Evolutionary conservation across 1,140 invertebrate species (phyloP), one percentile per base, ranked within the genome.

Genomic region (Leguminivora glycinivorella): DNA sequence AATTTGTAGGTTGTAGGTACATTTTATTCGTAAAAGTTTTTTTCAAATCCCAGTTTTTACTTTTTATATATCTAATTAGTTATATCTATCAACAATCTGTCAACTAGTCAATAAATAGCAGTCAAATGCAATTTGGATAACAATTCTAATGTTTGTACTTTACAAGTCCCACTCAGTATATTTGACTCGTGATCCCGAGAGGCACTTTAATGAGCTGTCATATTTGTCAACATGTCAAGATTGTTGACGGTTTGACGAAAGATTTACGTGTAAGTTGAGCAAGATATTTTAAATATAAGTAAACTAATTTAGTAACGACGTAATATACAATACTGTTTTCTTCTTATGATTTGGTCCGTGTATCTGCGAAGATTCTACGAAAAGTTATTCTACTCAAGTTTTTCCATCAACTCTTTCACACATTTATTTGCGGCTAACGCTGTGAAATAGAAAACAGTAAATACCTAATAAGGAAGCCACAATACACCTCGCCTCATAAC

Each of bases 191-290:
- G n/a, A 31, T 12, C 58, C 4, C 58, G n/a, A n/a, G 56, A 17
- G 6, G 26, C 25, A 31, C 17, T 52, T 9, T 63, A 63, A 63
- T 31, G 58, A 63, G 58, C 58, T 63, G 29, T 63, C 58, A 63
- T 17, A 34, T 63, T 31, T 63, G 58, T 63, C 58, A 63, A 63
- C 58, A 31, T 63, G 58, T 63, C 26, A 29, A 63, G 25, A 63
- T 31, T 63, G 47, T 31, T 34, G 58, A 63, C 29, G 22, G 58
- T 63, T 29, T 17, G 58, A 52, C 1, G 26, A 31, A 63, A 52
- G 26, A 4, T 63, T 63, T 63, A 7, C 26, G 4, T 19, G 24
- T 52, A 14, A 26, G 58, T 19, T 63, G n/a, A 14, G 58, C 25
- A 63, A 63, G 58, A 34, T n/a, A 25, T 24, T 26, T 24, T 10